These are phyloP conservation scores for Rhizoglyphus robini DNA, from an alignment of 1,140 invertebrate species.

Conservation along the genomic window DNA sequence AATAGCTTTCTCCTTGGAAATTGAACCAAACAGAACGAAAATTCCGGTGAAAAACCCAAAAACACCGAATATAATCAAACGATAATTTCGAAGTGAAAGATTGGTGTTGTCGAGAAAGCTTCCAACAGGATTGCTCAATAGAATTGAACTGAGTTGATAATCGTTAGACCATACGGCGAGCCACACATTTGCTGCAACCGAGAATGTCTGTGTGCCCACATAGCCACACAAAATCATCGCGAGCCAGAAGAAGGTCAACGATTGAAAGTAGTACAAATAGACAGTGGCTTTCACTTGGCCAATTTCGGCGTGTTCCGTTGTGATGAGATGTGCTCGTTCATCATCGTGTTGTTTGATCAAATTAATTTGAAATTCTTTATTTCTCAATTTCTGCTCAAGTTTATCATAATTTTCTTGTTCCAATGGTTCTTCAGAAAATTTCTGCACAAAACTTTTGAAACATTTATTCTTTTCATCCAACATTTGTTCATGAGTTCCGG, in stretches of 20 bases:
- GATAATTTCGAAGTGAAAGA: too few relatives aligned
- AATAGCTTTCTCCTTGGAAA: slow-evolving; percentile 24
- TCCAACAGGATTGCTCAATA: too few relatives aligned
- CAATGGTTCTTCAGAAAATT: slow-evolving; percentile 62
- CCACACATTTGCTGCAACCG: slow-evolving; percentile 84
- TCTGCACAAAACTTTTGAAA: too few relatives aligned
- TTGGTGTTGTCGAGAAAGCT: too few relatives aligned
- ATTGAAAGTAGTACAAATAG: slow-evolving; percentile 47
- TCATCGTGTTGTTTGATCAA: not conserved
- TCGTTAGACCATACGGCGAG: slow-evolving; percentile 48
- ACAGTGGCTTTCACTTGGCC: slow-evolving; percentile 77
- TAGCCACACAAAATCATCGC: slow-evolving; percentile 24
- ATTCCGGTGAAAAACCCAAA: too few relatives aligned
- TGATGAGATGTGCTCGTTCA: slow-evolving; percentile 60
- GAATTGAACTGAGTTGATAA: too few relatives aligned
- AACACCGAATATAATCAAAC: too few relatives aligned
- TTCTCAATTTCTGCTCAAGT: too few relatives aligned
- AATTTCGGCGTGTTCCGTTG: slow-evolving; percentile 74
- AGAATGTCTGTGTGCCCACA: slow-evolving; percentile 41
- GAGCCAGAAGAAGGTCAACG: slow-evolving; percentile 23
- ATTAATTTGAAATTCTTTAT: slow-evolving; percentile 37
- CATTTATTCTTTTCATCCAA: slow-evolving; percentile 28
- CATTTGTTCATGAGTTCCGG: slow-evolving; percentile 32
- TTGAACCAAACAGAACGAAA: slow-evolving; percentile 23
- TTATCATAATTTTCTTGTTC: slow-evolving; percentile 50